A percentile compares a stretch with the other conserved stretches of the same genome.
Evolutionary conservation across 1,140 invertebrate genomes (phyloP).

Genomic region (Dinoponera quadriceps): DNA sequence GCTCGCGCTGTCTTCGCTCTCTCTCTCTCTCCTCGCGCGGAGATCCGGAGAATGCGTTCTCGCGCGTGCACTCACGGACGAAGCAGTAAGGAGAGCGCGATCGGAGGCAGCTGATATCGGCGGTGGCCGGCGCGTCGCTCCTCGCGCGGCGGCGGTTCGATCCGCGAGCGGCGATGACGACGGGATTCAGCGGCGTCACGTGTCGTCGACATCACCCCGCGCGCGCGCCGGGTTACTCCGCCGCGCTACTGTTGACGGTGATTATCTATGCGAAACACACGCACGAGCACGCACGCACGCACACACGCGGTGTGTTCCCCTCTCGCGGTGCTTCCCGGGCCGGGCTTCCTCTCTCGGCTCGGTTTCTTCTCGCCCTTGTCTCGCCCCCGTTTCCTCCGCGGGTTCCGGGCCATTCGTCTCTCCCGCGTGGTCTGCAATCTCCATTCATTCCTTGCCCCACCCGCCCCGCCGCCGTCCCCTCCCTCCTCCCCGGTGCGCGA

Average conservation of each 20-base stretch:
- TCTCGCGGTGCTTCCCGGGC: slow-evolving; percentile 13
- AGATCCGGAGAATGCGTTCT: slow-evolving; percentile 68
- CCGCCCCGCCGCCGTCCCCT: slow-evolving; percentile 43
- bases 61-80: slow-evolving; percentile 50
- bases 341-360: slow-evolving; percentile 53
- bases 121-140: slow-evolving; percentile 70
- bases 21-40: too few species aligned
- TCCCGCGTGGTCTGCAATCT: slow-evolving; percentile 79
- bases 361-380: slow-evolving; percentile 61
- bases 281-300: too few species aligned
- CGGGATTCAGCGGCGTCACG: slow-evolving; percentile 82
- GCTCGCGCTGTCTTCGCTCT: slow-evolving; percentile 74
- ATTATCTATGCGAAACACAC: slow-evolving; percentile 65
- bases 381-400: slow-evolving; percentile 68
- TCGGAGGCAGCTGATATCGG: slow-evolving; percentile 71
- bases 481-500: slow-evolving; percentile 30
- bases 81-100: slow-evolving; percentile 60
- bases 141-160: slow-evolving; percentile 63
- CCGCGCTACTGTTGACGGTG: slow-evolving; percentile 72
- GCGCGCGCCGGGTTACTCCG: slow-evolving; percentile 70
- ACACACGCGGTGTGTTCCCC: background rate
- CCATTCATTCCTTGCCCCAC: slow-evolving; percentile 81
- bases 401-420: slow-evolving; percentile 74
- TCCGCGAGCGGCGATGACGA: slow-evolving; percentile 70
- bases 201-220: slow-evolving; percentile 82